Evolutionary conservation across 2,113 vertebrate genomes (phyloP).

Genomic region (Neomonachus schauinslandi): DNA sequence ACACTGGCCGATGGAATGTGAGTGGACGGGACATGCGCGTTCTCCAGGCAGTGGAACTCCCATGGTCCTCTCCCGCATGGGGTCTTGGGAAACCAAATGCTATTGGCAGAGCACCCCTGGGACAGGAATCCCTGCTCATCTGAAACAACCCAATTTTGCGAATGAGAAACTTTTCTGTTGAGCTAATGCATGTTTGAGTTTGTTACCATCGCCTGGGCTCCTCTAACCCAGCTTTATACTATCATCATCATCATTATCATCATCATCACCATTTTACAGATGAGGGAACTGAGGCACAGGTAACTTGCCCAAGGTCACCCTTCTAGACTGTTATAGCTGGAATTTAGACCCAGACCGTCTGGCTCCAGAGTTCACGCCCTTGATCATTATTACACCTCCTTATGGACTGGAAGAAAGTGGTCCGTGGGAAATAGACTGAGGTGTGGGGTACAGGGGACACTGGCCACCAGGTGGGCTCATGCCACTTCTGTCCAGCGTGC

Average conservation of each 20-base stretch:
- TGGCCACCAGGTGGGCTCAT: background rate
- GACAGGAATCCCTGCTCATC: background rate
- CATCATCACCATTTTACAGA: background rate
- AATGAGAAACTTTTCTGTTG: background rate
- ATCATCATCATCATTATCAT: background rate
- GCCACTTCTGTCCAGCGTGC: background rate
- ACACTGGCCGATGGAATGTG: too few species aligned
- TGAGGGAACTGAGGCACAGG: background rate
- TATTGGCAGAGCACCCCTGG: background rate
- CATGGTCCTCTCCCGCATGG: accelerated
- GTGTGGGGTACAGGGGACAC: too few species aligned
- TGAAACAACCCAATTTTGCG: background rate
- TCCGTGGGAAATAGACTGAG: background rate
- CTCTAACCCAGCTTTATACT: background rate
- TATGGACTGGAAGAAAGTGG: background rate
- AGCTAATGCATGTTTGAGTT: background rate
- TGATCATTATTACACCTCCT: too few species aligned
- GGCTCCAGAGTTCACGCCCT: background rate
- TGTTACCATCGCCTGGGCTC: background rate
- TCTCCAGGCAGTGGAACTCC: background rate
- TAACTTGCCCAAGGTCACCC: background rate
- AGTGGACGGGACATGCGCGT: accelerated
- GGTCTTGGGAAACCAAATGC: background rate
- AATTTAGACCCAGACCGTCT: background rate
- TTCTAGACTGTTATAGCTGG: background rate